Conservation (phyloP, 2,888 invertebrate species). For the Gastrophysa polygoni region DNA sequence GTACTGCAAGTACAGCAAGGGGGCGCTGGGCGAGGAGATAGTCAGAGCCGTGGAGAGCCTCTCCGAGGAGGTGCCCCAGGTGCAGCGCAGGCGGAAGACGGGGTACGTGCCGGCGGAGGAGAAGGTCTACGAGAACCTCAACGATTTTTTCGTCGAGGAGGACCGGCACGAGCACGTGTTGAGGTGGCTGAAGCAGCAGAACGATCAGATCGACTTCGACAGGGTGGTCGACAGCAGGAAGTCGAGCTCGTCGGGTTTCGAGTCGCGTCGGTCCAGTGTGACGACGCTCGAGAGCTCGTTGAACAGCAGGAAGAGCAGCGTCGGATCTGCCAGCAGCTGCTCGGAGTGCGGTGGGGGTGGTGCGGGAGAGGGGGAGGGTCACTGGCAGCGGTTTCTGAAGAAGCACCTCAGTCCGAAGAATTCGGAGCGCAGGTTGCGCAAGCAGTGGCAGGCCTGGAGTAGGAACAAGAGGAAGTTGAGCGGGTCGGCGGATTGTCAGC, state of each 20-base stretch:
- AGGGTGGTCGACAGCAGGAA: slow-evolving; percentile 48
- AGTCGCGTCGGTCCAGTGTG: slow-evolving; percentile 52
- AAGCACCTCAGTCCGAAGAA: slow-evolving; percentile 52
- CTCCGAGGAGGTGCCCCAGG: slow-evolving; percentile 38
- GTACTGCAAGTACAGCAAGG: slow-evolving; percentile 57
- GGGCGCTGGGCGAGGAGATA: slow-evolving; percentile 54
- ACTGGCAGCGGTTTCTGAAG: slow-evolving; percentile 54
- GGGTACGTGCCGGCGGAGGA: slow-evolving; percentile 53
- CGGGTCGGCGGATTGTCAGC: slow-evolving; percentile 47
- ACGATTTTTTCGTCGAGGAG: slow-evolving; percentile 50
- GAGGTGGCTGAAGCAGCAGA: slow-evolving; percentile 57
- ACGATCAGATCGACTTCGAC: slow-evolving; percentile 43
- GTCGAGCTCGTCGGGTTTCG: slow-evolving; percentile 52
- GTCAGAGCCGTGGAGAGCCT: slow-evolving; percentile 53
- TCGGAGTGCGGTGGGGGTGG: slow-evolving; percentile 55
- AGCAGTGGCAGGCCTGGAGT: slow-evolving; percentile 59
- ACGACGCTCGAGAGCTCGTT: slow-evolving; percentile 48
- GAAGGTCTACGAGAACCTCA: slow-evolving; percentile 55
- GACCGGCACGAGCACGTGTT: slow-evolving; percentile 56
- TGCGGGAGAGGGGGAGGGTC: slow-evolving; percentile 45
- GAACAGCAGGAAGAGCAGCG: slow-evolving; percentile 55
- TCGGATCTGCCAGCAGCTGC: slow-evolving; percentile 56
- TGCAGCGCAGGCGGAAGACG: slow-evolving; percentile 48
- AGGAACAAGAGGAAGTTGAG: slow-evolving; percentile 56
- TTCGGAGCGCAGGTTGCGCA: slow-evolving; percentile 54